These are phyloP conservation scores for Melanerpes formicivorus DNA, from an alignment of 2,113 vertebrate species.

Conservation along the genomic window DNA sequence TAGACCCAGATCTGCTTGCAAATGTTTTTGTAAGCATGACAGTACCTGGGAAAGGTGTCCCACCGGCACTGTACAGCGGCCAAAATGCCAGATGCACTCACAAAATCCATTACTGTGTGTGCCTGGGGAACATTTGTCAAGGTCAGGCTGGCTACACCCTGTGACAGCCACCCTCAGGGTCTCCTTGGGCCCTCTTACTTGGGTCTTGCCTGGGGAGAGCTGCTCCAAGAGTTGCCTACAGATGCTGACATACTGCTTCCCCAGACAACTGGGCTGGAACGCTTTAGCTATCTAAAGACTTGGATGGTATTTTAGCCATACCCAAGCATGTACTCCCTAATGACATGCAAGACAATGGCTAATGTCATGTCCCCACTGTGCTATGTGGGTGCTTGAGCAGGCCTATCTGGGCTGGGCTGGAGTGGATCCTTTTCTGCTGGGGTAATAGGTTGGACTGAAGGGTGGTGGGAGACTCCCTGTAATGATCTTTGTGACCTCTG, in stretches of 20 bases:
- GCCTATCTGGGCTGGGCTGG: background rate
- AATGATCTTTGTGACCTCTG: background rate
- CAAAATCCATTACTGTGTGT: background rate
- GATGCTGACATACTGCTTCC: accelerated
- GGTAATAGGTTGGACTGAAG: background rate
- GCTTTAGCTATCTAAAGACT: background rate
- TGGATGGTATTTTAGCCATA: background rate
- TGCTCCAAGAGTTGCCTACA: accelerated
- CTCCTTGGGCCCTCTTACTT: background rate
- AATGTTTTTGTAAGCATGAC: background rate
- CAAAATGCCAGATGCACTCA: slow-evolving; percentile 23
- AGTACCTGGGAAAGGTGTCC: background rate
- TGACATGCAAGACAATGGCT: background rate
- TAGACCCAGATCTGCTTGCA: background rate
- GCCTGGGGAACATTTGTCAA: background rate
- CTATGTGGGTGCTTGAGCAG: background rate
- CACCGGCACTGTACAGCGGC: background rate
- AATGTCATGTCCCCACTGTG: background rate
- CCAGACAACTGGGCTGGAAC: background rate
- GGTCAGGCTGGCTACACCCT: background rate
- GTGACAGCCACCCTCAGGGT: background rate
- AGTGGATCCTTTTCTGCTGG: background rate
- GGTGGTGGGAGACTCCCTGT: background rate
- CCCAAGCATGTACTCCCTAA: background rate
- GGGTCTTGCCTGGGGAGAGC: background rate